Base-by-base conservation (phyloP, 2,797 vertebrate genomes). In the Darevskia mixta region DNA sequence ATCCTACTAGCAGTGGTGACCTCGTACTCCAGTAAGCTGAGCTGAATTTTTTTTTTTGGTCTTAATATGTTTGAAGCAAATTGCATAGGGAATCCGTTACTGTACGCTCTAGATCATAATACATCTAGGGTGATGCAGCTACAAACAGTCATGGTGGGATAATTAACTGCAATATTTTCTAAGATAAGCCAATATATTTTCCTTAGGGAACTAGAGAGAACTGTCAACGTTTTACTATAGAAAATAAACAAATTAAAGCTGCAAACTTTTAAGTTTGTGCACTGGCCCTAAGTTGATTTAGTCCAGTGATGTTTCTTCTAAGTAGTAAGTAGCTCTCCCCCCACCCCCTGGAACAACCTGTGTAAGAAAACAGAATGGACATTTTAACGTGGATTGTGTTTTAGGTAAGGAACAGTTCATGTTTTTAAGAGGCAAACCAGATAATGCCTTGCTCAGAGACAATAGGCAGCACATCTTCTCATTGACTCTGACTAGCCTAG, bases 221-320 rank as follows among this genome's bases (percentile, higher is more conserved):
- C 83, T 72, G 78, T 45, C 66, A 61, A 88, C 41, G 3, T 88
- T 27, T 66, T 90, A 92, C 49, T 73, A 45, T n/a, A 15, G 45
- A 17, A 55, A 55, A 49, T 15, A 29, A n/a, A 11, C 13, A n/a
- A 49, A 78, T 49, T 78, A 55, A 29, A 78, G 25, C 43, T 87
- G 91, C 67, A 69, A 11, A 81, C 89, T 83, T 35, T 35, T 89
- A 88, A 55, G 49, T 15, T 55, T 55, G 83, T 72, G 17, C 29
- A 38, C 32, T 38, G 58, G 10, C 3, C 73, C 77, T 58, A 2
- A 29, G 90, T 86, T 83, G 38, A 76, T 1, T 38, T n/a, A 38
- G 79, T 79, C 0, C 3, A 9, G 17, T 27, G 25, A 79, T 41
- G 86, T 90, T 90, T 13, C 49, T 55, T 55, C 13, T 15, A 55